Percentiles rank a stretch among this genome's conserved stretches.
Evolutionary conservation across 2,113 vertebrate genomes (phyloP).

Genomic region (Cyprinodon tularosa): DNA sequence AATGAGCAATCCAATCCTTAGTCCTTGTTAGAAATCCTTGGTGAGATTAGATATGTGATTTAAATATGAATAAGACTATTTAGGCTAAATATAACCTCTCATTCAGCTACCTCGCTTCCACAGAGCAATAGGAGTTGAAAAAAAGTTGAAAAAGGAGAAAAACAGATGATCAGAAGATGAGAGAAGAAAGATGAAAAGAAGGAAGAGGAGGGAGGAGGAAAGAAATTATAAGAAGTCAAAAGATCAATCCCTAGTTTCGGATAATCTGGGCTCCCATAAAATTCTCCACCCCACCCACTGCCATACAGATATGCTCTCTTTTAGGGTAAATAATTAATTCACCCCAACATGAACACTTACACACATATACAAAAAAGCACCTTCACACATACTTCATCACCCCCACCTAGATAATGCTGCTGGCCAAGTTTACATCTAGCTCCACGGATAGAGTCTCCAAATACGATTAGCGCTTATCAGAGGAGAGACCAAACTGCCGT

Average conservation of each 20-base stretch:
- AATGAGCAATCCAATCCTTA: constrained; percentile 48
- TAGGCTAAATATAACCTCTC: constrained; percentile 74
- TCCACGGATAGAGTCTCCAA: constrained; percentile 60
- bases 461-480: constrained; percentile 77
- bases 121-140: constrained; percentile 56
- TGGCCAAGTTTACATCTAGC: constrained; percentile 74
- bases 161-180: constrained; percentile 33
- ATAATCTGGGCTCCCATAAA: constrained; percentile 75
- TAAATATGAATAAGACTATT: constrained; percentile 72
- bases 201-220: constrained; percentile 29
- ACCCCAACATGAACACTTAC: constrained; percentile 18
- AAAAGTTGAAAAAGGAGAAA: constrained; percentile 50
- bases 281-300: constrained; percentile 59
- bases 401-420: constrained; percentile 55
- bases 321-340: constrained; percentile 55
- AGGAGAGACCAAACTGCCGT: constrained; percentile 71
- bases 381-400: constrained; percentile 40
- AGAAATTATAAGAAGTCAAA: constrained; percentile 59
- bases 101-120: constrained; percentile 69
- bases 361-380: constrained; percentile 45
- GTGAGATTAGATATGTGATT: constrained; percentile 73
- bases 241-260: constrained; percentile 76
- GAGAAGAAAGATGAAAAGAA: constrained; percentile 18
- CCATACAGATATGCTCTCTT: constrained; percentile 55
- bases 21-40: constrained; percentile 51